Conservation (phyloP, 2,888 invertebrate genomes). For the Vanessa cardui region DNA sequence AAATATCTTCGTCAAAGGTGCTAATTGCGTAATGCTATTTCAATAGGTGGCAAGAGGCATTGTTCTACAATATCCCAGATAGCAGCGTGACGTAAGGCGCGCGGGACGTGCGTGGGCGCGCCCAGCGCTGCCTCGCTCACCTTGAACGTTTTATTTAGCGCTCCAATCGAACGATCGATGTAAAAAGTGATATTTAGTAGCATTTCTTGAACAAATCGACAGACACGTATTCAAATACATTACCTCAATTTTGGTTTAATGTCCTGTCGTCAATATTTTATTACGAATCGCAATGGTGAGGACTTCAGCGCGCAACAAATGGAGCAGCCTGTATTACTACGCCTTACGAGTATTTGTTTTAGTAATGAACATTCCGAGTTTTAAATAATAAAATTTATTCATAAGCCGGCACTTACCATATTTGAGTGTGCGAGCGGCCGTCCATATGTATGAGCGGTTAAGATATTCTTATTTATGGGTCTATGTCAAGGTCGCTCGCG, state of each 20-base stretch:
- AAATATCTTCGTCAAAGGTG: constrained; percentile 46
- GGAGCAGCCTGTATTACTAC: constrained; percentile 80
- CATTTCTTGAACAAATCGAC: constrained; percentile 1
- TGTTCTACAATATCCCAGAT: constrained; percentile 62
- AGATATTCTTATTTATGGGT: constrained; percentile 82
- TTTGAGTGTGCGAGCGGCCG: constrained; percentile 75
- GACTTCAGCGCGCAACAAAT: constrained; percentile 37
- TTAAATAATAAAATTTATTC: constrained; percentile 83
- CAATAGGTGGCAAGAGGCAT: constrained; percentile 61
- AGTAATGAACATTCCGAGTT: constrained; percentile 82
- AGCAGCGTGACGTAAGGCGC: constrained; percentile 53
- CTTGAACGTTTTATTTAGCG: constrained; percentile 68
- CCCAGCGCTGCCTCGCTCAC: constrained; percentile 65
- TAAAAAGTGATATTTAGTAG: constrained; percentile 54
- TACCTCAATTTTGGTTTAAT: neutral
- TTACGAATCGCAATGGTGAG: constrained; percentile 7
- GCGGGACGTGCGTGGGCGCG: constrained; percentile 71
- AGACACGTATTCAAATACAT: constrained; percentile 1
- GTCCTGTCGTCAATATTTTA: neutral
- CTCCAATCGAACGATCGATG: constrained; percentile 56
- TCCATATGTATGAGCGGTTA: constrained; percentile 81
- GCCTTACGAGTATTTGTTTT: constrained; percentile 81
- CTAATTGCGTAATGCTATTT: constrained; percentile 64
- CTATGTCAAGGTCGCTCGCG: constrained; percentile 80
- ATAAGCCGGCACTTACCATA: constrained; percentile 82